A percentile compares a stretch with the other conserved stretches of the same genome.
These are phyloP conservation scores for Callyntrura guangdongensis DNA, from an alignment of 2,888 invertebrate genomes.

Conservation along the genomic window DNA sequence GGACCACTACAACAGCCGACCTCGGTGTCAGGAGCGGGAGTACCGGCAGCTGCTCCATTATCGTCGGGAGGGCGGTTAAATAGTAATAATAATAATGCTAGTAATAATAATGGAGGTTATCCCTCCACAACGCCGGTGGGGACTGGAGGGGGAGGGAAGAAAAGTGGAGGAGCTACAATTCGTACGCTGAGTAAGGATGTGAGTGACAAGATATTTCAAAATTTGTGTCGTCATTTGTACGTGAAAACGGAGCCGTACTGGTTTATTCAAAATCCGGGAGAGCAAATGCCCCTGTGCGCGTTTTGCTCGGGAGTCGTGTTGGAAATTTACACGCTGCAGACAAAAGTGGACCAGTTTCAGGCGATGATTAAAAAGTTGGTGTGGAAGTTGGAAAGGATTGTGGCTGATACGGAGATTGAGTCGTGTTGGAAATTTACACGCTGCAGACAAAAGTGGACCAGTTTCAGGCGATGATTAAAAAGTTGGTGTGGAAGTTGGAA, in stretches of 20 bases:
- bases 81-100: not conserved
- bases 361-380: conserved; percentile 66
- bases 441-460: conserved; percentile 70
- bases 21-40: too few relatives aligned
- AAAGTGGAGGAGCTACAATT: conserved; percentile 61
- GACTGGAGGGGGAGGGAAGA: not conserved
- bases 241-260: conserved; percentile 70
- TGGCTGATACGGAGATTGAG: conserved; percentile 72
- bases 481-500: conserved; percentile 65
- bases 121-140: too few relatives aligned
- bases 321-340: conserved; percentile 70
- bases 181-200: conserved; percentile 72
- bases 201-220: conserved; percentile 75
- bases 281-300: conserved; percentile 73
- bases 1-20: not conserved
- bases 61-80: conserved; percentile 18
- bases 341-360: conserved; percentile 69
- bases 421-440: conserved; percentile 68
- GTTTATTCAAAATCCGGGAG: conserved; percentile 71
- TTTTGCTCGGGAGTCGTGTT: conserved; percentile 63
- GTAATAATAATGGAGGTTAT: too few relatives aligned
- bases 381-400: conserved; percentile 69
- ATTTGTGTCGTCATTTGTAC: conserved; percentile 63
- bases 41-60: not conserved
- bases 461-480: conserved; percentile 68